These are phyloP conservation scores for Xiphophorus hellerii DNA, from an alignment of 2,113 vertebrate species.

Conservation along the genomic window DNA sequence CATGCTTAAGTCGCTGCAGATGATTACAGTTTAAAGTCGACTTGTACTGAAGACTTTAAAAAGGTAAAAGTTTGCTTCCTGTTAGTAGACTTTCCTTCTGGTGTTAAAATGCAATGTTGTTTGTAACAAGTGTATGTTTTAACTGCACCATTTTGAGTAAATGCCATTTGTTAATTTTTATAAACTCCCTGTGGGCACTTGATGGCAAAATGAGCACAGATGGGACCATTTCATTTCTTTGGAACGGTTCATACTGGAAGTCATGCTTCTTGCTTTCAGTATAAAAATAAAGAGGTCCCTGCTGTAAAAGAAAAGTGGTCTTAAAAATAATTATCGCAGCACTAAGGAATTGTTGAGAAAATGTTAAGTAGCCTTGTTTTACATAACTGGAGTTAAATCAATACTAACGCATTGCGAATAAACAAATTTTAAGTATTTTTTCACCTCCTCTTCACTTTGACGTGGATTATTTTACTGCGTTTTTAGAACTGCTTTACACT, in stretches of 20 bases:
- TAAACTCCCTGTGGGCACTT: slow-evolving; percentile 50
- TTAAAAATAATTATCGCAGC: not conserved
- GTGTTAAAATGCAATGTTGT: not conserved
- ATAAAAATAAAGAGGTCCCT: not conserved
- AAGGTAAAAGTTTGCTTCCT: slow-evolving; percentile 34
- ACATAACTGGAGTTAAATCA: not conserved
- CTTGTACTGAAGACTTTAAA: slow-evolving; percentile 1
- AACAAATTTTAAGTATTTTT: not conserved
- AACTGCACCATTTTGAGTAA: slow-evolving; percentile 38
- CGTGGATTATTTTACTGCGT: not conserved
- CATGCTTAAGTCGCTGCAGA: not conserved
- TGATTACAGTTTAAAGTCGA: slow-evolving; percentile 25
- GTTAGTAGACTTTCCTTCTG: not conserved
- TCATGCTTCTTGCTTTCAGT: not conserved
- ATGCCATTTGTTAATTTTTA: slow-evolving; percentile 65
- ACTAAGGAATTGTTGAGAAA: not conserved
- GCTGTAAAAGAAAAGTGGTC: not conserved
- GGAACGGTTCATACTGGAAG: slow-evolving; percentile 41
- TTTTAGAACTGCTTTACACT: too few relatives aligned
- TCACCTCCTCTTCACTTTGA: not conserved
- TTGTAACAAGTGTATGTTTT: not conserved
- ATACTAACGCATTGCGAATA: not conserved
- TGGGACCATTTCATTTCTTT: slow-evolving; percentile 63
- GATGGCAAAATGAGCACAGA: slow-evolving; percentile 67
- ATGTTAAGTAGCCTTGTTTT: not conserved